These are phyloP conservation scores for Cerastoderma edule DNA, from an alignment of 2,888 invertebrate species.

Conservation along the genomic window DNA sequence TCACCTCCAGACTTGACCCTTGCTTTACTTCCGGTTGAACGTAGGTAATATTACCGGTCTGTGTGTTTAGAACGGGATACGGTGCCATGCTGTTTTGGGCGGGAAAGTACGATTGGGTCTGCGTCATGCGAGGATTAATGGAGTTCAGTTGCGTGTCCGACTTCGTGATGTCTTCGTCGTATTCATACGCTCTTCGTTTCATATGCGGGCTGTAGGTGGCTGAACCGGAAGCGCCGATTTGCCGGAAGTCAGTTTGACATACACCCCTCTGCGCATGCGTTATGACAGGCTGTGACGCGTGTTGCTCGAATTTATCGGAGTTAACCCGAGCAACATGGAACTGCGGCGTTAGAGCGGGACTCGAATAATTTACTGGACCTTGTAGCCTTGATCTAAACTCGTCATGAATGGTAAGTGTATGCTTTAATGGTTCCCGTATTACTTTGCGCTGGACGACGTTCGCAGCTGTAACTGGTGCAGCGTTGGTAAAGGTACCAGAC, in stretches of 20 bases:
- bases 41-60: conserved; percentile 56
- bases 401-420: conserved; percentile 19
- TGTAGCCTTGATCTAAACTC: conserved; percentile 42
- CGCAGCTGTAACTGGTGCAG: neutral
- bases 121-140: conserved; percentile 23
- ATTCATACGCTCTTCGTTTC: conserved; percentile 52
- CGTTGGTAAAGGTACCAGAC: conserved; percentile 51
- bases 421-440: conserved; percentile 35
- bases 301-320: neutral
- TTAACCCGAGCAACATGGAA: neutral
- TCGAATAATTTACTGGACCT: conserved; percentile 30
- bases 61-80: conserved; percentile 52
- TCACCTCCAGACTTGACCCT: conserved; percentile 9
- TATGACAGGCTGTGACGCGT: neutral
- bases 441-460: conserved; percentile 28
- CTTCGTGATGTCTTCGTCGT: conserved; percentile 70
- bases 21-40: conserved; percentile 46
- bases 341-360: neutral
- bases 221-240: conserved; percentile 49
- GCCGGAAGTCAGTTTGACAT: conserved; percentile 18
- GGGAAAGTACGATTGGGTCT: conserved; percentile 16
- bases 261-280: neutral
- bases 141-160: conserved; percentile 75
- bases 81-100: conserved; percentile 31
- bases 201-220: conserved; percentile 66